These are phyloP conservation scores for Dinomys branickii DNA, from an alignment of 2,113 vertebrate genomes.

Conservation along the genomic window DNA sequence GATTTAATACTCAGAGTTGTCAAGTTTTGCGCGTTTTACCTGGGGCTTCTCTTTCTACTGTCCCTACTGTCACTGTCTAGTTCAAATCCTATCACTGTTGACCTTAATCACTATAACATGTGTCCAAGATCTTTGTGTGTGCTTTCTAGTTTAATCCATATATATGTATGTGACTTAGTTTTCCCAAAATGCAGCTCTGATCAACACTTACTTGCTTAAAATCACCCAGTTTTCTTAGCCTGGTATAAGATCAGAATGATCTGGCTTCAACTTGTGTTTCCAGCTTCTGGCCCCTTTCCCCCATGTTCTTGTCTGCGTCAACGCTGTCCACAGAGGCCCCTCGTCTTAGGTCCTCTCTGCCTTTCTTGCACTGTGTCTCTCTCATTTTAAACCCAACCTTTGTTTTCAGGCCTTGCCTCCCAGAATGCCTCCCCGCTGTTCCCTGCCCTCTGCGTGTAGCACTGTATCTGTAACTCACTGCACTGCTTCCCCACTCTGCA, in stretches of 20 bases:
- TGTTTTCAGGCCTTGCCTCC: neutral
- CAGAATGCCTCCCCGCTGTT: neutral
- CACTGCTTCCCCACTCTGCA: neutral
- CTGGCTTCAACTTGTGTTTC: neutral
- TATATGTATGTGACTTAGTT: neutral
- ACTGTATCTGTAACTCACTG: neutral
- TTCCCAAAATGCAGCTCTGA: neutral
- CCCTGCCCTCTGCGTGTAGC: neutral
- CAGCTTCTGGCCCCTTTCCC: neutral
- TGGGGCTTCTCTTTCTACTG: neutral
- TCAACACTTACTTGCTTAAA: neutral
- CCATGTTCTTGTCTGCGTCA: neutral
- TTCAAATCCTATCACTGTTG: neutral
- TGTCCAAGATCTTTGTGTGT: neutral
- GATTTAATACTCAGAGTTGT: neutral
- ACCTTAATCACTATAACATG: neutral
- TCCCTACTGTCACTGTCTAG: neutral
- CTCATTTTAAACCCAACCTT: neutral
- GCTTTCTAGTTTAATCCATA: neutral
- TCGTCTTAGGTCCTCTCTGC: neutral
- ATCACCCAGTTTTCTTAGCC: conserved; percentile 12
- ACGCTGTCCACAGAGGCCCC: neutral
- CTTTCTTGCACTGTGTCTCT: neutral
- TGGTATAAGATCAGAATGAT: neutral
- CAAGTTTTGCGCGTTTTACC: neutral